phyloP scores from a whole-genome alignment of 2,113 vertebrate species.

The Cygnus buccinator region DNA sequence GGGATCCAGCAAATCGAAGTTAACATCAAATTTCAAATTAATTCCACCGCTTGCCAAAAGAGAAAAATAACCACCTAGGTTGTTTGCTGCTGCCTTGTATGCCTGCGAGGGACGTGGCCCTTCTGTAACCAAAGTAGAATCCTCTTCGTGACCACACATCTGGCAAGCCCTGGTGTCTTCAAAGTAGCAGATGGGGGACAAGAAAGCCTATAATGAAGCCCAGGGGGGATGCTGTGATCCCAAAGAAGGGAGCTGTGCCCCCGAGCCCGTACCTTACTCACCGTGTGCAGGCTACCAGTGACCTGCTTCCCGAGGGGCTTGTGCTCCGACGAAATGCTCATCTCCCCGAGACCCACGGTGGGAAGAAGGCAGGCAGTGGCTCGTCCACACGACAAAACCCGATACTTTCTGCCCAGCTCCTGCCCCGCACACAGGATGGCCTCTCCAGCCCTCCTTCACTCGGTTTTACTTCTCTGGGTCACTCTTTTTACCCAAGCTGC shows the following conservation, averaged over 20 bases:
- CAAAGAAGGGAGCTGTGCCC: not conserved
- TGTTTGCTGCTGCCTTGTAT: not conserved
- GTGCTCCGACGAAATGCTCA: conserved; percentile 64
- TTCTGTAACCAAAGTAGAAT: not conserved
- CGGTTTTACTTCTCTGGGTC: accelerated
- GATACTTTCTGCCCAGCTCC: not conserved
- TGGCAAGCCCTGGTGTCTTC: not conserved
- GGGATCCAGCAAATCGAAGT: not conserved
- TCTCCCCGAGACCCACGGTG: not conserved
- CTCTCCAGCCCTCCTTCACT: not conserved
- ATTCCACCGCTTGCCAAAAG: not conserved
- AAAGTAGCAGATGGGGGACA: not conserved
- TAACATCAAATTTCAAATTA: not conserved
- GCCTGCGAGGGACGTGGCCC: not conserved
- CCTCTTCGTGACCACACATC: not conserved
- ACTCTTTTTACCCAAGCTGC: not conserved
- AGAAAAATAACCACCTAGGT: not conserved
- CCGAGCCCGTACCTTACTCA: not conserved
- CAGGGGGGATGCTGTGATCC: not conserved
- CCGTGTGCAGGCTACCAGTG: conserved; percentile 14
- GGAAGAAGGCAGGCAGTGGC: not conserved
- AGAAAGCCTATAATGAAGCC: not conserved
- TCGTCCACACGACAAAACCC: not conserved
- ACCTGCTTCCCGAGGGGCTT: conserved; percentile 57
- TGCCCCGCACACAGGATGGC: accelerated